Evolutionary conservation across 2,888 invertebrate genomes (phyloP).

Genomic region (Andrena haemorrhoa): DNA sequence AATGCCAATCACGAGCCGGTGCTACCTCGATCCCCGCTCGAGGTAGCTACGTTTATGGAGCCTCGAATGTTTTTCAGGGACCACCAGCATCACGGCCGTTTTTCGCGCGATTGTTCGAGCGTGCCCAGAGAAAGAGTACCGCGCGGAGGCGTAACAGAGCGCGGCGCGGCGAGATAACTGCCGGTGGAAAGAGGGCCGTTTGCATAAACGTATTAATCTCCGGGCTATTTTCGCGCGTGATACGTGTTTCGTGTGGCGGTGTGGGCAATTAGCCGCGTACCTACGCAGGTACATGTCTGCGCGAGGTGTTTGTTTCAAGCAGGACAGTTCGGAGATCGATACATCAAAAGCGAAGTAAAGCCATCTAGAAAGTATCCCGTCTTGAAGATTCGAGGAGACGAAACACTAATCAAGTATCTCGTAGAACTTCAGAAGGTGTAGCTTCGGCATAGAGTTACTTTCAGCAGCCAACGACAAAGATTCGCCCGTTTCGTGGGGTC

Average conservation of each 20-base stretch:
- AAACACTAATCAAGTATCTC: no score
- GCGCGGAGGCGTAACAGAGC: constrained; percentile 25
- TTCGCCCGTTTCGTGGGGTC: neutral
- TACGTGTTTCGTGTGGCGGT: constrained; percentile 59
- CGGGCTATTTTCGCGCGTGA: constrained; percentile 73
- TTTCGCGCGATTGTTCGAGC: neutral
- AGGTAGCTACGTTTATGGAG: neutral
- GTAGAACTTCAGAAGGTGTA: no score
- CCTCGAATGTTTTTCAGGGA: neutral
- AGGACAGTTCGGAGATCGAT: neutral
- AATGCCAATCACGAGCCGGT: constrained; percentile 9
- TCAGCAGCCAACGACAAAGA: constrained; percentile 12
- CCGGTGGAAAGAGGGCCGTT: constrained; percentile 12
- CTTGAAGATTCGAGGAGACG: no score
- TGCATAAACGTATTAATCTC: constrained; percentile 54
- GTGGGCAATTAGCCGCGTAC: constrained; percentile 45
- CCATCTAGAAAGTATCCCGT: no score
- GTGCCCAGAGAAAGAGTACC: neutral
- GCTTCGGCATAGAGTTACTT: neutral
- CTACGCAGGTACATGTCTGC: constrained; percentile 36
- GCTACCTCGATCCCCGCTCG: constrained; percentile 1
- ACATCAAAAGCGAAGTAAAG: no score
- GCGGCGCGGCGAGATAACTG: constrained; percentile 4
- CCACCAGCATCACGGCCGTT: neutral
- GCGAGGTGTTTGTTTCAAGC: neutral